Evolutionary conservation across 2,797 vertebrate species (phyloP).

Genomic region (Acropternis orthonyx): DNA sequence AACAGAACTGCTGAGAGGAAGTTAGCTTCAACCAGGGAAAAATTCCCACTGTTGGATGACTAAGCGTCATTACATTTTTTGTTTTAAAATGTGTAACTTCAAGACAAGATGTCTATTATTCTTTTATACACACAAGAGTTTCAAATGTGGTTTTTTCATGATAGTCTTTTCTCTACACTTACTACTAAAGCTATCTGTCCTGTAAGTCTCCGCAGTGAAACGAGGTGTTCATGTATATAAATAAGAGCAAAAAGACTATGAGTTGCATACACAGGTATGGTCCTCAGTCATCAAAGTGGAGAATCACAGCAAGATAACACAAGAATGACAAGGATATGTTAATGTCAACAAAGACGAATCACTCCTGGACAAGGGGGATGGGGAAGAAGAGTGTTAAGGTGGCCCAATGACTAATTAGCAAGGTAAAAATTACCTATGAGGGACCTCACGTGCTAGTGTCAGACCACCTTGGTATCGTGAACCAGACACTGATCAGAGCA

Average conservation of each 20-base stretch:
- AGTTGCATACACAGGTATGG: neutral
- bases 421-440: neutral
- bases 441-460: neutral
- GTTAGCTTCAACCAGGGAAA: neutral
- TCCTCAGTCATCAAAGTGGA: neutral
- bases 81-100: neutral
- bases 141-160: neutral
- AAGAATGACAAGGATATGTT: neutral
- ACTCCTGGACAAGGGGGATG: neutral
- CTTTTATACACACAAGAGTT: neutral
- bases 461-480: neutral
- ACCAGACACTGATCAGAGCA: neutral
- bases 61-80: neutral
- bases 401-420: neutral
- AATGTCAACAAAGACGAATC: neutral
- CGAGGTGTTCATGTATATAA: neutral
- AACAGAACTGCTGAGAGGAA: neutral
- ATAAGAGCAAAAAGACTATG: neutral
- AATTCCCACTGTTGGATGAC: neutral
- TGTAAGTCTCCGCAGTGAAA: neutral
- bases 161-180: neutral
- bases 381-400: neutral
- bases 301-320: neutral
- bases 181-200: neutral
- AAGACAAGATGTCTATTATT: neutral